A percentile compares a stretch with the other conserved stretches of the same genome.
Evolutionary conservation across 2,888 invertebrate species (phyloP).

Genomic region (Agonum fuliginosum): DNA sequence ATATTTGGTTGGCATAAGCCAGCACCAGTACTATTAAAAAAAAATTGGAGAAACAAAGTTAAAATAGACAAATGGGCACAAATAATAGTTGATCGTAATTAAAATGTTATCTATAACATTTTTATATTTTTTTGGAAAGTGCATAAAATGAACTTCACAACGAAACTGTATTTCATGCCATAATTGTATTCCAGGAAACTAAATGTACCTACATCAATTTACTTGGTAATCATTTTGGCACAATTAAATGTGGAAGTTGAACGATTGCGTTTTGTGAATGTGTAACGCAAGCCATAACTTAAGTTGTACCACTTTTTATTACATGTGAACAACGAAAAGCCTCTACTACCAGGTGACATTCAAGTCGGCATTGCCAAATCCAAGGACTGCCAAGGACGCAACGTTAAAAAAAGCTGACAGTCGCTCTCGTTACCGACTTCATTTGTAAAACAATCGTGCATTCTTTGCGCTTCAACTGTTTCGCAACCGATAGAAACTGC

Average conservation of each 20-base stretch:
- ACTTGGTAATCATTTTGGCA: not conserved
- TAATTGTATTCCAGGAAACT: too few relatives aligned
- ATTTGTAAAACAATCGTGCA: slow-evolving; percentile 57
- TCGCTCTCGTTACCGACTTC: slow-evolving; percentile 43
- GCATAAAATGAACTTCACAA: too few relatives aligned
- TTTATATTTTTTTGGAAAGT: too few relatives aligned
- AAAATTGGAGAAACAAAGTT: too few relatives aligned
- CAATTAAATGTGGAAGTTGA: not conserved
- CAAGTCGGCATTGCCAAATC: slow-evolving; percentile 55
- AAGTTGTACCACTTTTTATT: slow-evolving; percentile 42
- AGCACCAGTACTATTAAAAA: too few relatives aligned
- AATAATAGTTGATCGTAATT: too few relatives aligned
- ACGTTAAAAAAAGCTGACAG: slow-evolving; percentile 58
- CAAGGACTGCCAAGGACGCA: slow-evolving; percentile 58
- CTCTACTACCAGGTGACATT: slow-evolving; percentile 46
- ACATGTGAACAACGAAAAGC: slow-evolving; percentile 4
- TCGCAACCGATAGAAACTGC: slow-evolving; percentile 44
- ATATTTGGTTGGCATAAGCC: too few relatives aligned
- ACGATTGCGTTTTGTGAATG: not conserved
- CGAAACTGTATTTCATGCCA: too few relatives aligned
- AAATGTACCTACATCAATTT: not conserved
- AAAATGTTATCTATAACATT: too few relatives aligned
- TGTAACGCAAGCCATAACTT: not conserved
- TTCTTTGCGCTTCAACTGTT: slow-evolving; percentile 45
- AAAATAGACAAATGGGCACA: too few relatives aligned